phyloP scores from a whole-genome alignment of 2,113 vertebrate genomes.

The Trichomycterus rosablanca region DNA sequence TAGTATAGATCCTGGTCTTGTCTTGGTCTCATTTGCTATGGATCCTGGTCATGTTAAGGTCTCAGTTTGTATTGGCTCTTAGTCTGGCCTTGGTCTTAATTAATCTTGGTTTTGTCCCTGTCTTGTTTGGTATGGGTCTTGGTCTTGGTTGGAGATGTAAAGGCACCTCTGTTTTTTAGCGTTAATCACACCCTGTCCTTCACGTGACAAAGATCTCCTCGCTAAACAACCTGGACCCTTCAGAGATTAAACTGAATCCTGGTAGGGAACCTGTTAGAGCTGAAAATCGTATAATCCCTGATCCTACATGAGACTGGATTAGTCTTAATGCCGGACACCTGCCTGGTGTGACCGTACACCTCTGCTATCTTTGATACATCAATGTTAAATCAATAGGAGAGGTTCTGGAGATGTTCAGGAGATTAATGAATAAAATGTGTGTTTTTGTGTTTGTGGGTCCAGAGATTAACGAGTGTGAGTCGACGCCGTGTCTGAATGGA shows the following conservation, averaged over 20 bases:
- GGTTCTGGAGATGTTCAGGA: conserved; percentile 20
- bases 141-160: too few species aligned
- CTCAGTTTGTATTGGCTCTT: too few species aligned
- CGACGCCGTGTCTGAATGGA: conserved; percentile 81
- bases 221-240: conserved; percentile 28
- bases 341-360: conserved; percentile 53
- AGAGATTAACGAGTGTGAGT: conserved; percentile 83
- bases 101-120: too few species aligned
- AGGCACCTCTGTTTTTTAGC: too few species aligned
- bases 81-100: too few species aligned
- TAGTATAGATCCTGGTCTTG: too few species aligned
- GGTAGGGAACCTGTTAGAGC: too few species aligned
- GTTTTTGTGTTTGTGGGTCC: conserved; percentile 26
- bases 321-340: conserved; percentile 60
- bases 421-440: conserved; percentile 19
- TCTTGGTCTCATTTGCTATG: too few species aligned
- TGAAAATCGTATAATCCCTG: conserved; percentile 47
- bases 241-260: too few species aligned
- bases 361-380: conserved; percentile 33
- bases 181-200: too few species aligned
- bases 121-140: too few species aligned
- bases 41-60: too few species aligned
- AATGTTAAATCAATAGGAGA: conserved; percentile 24
- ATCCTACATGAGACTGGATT: conserved; percentile 55
- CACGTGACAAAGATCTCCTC: conserved; percentile 42